Evolutionary conservation across 2,797 vertebrate genomes (phyloP).

Genomic region (Diceros bicornis): DNA sequence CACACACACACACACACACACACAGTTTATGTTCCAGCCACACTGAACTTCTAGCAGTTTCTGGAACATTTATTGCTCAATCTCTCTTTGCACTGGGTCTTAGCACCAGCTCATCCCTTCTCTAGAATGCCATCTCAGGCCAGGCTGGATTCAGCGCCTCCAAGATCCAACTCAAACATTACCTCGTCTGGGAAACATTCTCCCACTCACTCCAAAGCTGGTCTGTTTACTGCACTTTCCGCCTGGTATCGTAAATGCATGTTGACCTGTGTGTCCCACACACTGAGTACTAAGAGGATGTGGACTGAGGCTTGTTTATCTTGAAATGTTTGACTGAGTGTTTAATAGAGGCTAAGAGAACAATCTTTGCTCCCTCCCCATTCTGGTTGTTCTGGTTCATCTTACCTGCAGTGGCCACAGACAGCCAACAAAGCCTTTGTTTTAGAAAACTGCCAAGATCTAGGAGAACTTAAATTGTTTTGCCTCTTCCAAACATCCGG

Average conservation of each 20-base stretch:
- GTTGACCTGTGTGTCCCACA: neutral
- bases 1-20: neutral
- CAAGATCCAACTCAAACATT: neutral
- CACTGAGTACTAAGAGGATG: neutral
- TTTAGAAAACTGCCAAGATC: neutral
- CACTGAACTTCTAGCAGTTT: neutral
- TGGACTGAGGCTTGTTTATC: neutral
- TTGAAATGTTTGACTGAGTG: neutral
- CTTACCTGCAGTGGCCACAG: neutral
- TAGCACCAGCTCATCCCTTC: neutral
- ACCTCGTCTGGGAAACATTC: neutral
- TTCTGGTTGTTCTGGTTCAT: neutral
- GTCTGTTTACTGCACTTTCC: neutral
- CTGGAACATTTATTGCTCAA: neutral
- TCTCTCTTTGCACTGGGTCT: neutral
- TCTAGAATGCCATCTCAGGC: neutral
- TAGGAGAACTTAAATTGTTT: neutral
- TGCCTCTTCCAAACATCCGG: neutral
- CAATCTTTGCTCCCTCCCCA: neutral
- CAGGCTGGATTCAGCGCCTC: neutral
- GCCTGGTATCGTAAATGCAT: neutral
- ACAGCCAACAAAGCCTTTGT: neutral
- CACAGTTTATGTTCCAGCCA: neutral
- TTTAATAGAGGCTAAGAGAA: neutral
- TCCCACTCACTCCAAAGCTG: neutral